A percentile compares a stretch with the other conserved stretches of the same genome.
These are phyloP conservation scores for Leucoma salicis DNA, from an alignment of 2,888 invertebrate genomes.

Conservation along the genomic window DNA sequence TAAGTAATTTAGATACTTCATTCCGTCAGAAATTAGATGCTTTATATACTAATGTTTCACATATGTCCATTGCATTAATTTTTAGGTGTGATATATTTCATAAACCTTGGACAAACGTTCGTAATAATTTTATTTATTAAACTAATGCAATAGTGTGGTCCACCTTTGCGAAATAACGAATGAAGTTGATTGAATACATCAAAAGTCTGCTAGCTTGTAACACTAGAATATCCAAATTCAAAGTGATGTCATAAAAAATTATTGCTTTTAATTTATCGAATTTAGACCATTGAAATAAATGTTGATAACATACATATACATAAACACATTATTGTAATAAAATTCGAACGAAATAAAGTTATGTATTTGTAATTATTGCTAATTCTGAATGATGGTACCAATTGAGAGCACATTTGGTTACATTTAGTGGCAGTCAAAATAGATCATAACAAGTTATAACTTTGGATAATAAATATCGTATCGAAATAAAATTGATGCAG, in stretches of 20 bases:
- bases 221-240: conserved; percentile 10
- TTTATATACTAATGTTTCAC: no score
- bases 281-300: conserved; percentile 14
- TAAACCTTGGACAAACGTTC: conserved; percentile 18
- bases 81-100: neutral
- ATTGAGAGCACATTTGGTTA: no score
- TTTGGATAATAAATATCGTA: no score
- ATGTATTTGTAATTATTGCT: no score
- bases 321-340: no score
- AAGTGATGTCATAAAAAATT: conserved; percentile 12
- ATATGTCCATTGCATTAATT: neutral
- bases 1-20: neutral
- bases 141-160: conserved; percentile 20
- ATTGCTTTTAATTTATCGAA: conserved; percentile 14
- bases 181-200: conserved; percentile 20
- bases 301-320: neutral
- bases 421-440: no score
- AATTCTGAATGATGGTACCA: no score
- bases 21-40: neutral
- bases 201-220: conserved; percentile 11
- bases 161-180: conserved; percentile 20
- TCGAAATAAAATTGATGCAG: no score
- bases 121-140: conserved; percentile 11
- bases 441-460: no score
- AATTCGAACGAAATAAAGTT: no score